Evolutionary conservation across 2,888 invertebrate species (phyloP).

Genomic region (Octodonta nipae): DNA sequence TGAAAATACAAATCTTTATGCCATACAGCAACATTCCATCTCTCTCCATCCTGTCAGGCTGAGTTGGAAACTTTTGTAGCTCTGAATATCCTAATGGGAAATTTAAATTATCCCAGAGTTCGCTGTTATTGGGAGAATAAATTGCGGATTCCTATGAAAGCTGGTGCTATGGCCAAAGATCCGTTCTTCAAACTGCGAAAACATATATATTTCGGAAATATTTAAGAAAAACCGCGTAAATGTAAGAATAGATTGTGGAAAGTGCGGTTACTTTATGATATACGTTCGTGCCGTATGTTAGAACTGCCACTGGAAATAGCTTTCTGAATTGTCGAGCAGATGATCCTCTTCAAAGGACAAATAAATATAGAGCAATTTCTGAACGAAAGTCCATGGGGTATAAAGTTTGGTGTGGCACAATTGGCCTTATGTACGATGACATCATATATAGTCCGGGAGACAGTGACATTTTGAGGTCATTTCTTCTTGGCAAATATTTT

Average conservation of each 20-base stretch:
- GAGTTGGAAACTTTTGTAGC: no score
- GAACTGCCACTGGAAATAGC: conserved; percentile 1
- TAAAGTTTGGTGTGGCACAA: conserved; percentile 4
- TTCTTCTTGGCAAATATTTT: no score
- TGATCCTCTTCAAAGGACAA: conserved; percentile 5
- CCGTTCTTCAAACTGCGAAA: conserved; percentile 16
- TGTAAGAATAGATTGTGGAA: conserved; percentile 4
- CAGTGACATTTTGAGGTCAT: no score
- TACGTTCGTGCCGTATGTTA: background rate
- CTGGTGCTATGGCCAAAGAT: conserved; percentile 13
- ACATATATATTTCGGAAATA: conserved; percentile 15
- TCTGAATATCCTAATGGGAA: background rate
- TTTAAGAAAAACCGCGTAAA: conserved; percentile 3
- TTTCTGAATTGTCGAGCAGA: conserved; percentile 4
- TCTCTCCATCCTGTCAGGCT: background rate
- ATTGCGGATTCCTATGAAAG: conserved; percentile 11
- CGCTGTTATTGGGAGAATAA: conserved; percentile 13
- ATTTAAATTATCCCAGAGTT: background rate
- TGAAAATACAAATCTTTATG: background rate
- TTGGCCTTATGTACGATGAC: conserved; percentile 4
- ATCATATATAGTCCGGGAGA: conserved; percentile 7
- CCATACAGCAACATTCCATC: background rate
- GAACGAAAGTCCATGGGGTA: conserved; percentile 3
- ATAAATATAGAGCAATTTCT: conserved; percentile 4
- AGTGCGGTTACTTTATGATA: conserved; percentile 3